Base-by-base conservation (phyloP, 2,888 invertebrate genomes). In the Ormyrus nitidulus region DNA sequence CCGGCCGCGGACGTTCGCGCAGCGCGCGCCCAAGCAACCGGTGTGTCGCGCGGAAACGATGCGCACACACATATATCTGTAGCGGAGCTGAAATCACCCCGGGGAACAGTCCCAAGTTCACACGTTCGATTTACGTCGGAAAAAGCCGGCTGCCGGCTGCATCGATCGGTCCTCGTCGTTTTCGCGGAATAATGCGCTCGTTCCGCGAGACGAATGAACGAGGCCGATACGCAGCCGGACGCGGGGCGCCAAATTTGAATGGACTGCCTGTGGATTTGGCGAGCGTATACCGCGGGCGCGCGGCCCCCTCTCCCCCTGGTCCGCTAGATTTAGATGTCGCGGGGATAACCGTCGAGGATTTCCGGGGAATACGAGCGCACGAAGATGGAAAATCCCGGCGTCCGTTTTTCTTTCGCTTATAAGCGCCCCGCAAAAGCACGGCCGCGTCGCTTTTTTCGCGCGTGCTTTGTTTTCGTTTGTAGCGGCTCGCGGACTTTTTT, bases 91-190 rank as follows among this genome's bases (percentile, higher is more conserved):
- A 69, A 49, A 72, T 81, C 81, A 82, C 83, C 84, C 88, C 80
- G 79, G 86, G 87, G 88, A 88, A 84, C 85, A 83, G 86, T 85
- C 68, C 73, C 82, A 83, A 84, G 87, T 86, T 86, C 84, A 84
- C 80, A 84, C 76, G 72, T 83, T 86, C 85, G 86, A 87, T 87
- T 87, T 86, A 85, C 84, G 82, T 77, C 53, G 83, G 83, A 80
- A 80, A 83, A 80, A 58, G 51, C 19, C 11, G 53, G 8, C 5
- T 54, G 48, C 5, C 6, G 59, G 44, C 19, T 9, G 59, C 76
- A 79, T 81, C 76, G 79, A 79, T 75, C 79, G 73, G 46, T n/a
- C 62, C 65, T 62, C 64, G n/a, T 65, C 74, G 69, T 71, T 79
- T 79, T 77, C 73, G 69, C 71, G 64, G 69, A 53, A 77, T 81